Evolutionary conservation across 2,797 vertebrate species (phyloP).

Genomic region (Leuciscus waleckii): DNA sequence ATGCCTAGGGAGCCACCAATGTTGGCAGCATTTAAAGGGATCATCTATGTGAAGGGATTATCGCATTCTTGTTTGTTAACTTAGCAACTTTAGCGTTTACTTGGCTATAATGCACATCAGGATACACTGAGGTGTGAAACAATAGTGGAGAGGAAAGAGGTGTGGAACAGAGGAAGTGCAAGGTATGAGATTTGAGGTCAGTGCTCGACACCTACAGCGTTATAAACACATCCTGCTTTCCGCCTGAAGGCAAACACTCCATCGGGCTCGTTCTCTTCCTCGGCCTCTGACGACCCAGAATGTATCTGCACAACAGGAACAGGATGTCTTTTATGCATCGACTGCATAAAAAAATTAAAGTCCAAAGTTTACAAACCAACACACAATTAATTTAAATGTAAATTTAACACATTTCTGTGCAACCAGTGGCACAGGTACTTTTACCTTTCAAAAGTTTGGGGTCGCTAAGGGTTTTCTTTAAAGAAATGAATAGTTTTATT

Average conservation of each 20-base stretch:
- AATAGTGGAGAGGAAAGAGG: neutral
- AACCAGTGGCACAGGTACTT: neutral
- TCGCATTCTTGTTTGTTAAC: neutral
- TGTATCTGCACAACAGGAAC: slow-evolving; percentile 80
- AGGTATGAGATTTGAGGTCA: neutral
- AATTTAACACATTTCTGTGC: neutral
- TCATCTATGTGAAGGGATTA: neutral
- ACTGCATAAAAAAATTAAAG: neutral
- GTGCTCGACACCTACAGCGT: slow-evolving; percentile 87
- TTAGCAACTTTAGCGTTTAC: neutral
- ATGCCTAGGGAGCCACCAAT: neutral
- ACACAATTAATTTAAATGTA: neutral
- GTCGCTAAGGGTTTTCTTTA: neutral
- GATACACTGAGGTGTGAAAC: neutral
- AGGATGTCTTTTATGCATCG: neutral
- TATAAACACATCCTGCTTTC: slow-evolving; percentile 98
- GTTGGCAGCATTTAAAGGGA: neutral
- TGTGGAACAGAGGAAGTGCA: neutral
- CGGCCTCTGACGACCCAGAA: slow-evolving; percentile 97
- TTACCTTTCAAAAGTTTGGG: neutral
- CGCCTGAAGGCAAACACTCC: slow-evolving; percentile 96
- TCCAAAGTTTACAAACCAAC: neutral
- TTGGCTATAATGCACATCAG: neutral
- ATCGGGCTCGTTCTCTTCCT: slow-evolving; percentile 98
- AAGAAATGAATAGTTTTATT: neutral